Base-by-base conservation (phyloP, 1,140 invertebrate genomes). In the Drosophila repletoides region DNA sequence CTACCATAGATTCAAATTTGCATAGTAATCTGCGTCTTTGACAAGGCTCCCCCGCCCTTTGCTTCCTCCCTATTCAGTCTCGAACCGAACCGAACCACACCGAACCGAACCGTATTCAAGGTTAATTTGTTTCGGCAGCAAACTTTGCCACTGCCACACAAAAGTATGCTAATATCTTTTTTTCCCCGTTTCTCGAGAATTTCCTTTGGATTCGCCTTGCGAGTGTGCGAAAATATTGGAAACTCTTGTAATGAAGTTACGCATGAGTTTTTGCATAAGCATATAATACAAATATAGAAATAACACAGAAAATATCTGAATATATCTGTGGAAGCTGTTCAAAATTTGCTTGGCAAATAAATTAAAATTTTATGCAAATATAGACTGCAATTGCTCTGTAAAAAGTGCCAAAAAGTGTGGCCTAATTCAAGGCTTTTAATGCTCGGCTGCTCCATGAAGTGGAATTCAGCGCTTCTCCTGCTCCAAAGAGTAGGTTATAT, bases 111-210 rank as follows among this genome's bases (percentile, higher is more conserved):
- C 49, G 45, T 40, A 46, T 79, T 83, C 77, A 83, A 84, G 79
- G 79, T 84, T 83, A 83, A 83, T 84, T 83, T 83, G 74, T 66
- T 74, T 74, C 66, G 59, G 48, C 65, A 84, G 77, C 70, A 84
- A 83, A 84, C 60, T 53, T 83, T 75, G 22, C 70, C 51, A n/a
- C n/a, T 41, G 29, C 52, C 60, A 52, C 65, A 52, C 58, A 56
- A 58, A 77, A 84, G 79, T 83, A 83, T 83, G 79, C 80, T 79
- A 84, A 83, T 83, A 64, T 77, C 61, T 79, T 48, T 40, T 21
- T 28, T 24, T 38, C 34, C 22, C n/a, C n/a, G n/a, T n/a, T n/a
- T n/a, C n/a, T n/a, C n/a, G n/a, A n/a, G n/a, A n/a, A n/a, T n/a
- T n/a, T n/a, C n/a, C n/a, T n/a, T n/a, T n/a, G 34, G 28, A 34